Conservation (phyloP, 2,797 vertebrate genomes). For the Dallia pectoralis region DNA sequence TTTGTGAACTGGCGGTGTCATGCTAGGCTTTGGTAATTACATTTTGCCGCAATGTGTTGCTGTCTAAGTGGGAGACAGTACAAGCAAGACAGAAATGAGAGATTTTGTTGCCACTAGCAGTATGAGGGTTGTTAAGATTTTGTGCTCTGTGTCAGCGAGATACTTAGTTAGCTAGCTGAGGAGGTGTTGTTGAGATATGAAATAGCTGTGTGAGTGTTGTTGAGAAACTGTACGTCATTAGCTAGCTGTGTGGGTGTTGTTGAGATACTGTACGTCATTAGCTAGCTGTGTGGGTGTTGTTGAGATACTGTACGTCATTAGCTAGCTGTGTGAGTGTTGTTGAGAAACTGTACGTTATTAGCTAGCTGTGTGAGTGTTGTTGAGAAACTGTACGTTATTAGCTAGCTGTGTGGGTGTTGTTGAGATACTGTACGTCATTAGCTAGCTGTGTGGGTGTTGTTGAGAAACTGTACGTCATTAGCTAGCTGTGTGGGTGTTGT, state of each 20-base stretch:
- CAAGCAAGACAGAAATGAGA: background rate
- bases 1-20: background rate
- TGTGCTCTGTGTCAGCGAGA: background rate
- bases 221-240: background rate
- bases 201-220: background rate
- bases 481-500: too few relatives aligned
- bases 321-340: background rate
- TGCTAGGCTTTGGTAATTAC: background rate
- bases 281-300: background rate
- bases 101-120: background rate
- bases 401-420: too few relatives aligned
- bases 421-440: too few relatives aligned
- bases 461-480: too few relatives aligned
- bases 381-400: background rate
- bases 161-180: background rate
- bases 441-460: too few relatives aligned
- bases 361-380: background rate
- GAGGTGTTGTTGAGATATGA: background rate
- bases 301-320: background rate
- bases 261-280: too few relatives aligned
- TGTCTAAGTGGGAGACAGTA: background rate
- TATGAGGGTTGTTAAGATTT: background rate
- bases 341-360: background rate
- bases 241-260: background rate
- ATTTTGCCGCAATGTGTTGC: background rate